Percentiles rank a stretch among this genome's conserved stretches.
Evolutionary conservation across 2,797 vertebrate genomes (phyloP).

Genomic region (Dendrocincla tyrannina): DNA sequence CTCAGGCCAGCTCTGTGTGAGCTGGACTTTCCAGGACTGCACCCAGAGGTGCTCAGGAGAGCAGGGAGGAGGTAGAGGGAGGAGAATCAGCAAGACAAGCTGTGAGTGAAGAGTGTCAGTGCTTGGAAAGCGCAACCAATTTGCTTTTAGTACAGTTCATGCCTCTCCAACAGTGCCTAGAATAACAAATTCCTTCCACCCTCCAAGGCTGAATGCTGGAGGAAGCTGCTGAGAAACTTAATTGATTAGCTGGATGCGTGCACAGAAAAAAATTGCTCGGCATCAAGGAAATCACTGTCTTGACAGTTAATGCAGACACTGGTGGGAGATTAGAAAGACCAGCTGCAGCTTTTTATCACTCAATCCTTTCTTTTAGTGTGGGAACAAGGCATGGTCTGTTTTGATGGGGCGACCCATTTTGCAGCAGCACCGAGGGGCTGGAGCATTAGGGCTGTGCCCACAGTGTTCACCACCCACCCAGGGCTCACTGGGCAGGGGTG

Average conservation of each 20-base stretch:
- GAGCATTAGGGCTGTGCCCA: neutral
- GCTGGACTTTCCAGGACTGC: neutral
- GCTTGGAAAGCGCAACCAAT: slow-evolving; percentile 54
- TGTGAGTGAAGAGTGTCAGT: slow-evolving; percentile 22
- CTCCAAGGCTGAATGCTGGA: slow-evolving; percentile 49
- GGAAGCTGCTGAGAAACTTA: slow-evolving; percentile 65
- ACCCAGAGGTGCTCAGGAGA: neutral
- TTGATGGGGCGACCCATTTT: neutral
- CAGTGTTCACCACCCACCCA: neutral
- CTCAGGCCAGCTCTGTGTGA: neutral
- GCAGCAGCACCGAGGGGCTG: neutral
- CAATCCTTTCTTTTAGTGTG: neutral
- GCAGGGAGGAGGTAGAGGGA: neutral
- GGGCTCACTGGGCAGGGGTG: neutral
- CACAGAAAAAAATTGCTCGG: slow-evolving; percentile 48
- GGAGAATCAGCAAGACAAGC: neutral
- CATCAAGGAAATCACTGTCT: slow-evolving; percentile 64
- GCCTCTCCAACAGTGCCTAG: slow-evolving; percentile 50
- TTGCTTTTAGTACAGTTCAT: slow-evolving; percentile 60
- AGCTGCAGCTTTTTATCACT: slow-evolving; percentile 50
- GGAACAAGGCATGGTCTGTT: slow-evolving; percentile 48
- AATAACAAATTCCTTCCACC: slow-evolving; percentile 58
- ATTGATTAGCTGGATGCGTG: slow-evolving; percentile 62
- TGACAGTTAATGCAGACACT: slow-evolving; percentile 30
- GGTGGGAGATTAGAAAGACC: slow-evolving; percentile 18